A percentile compares a stretch with the other conserved stretches of the same genome.
Conservation (phyloP, 2,888 invertebrate species). For the Arctia plantaginis region DNA sequence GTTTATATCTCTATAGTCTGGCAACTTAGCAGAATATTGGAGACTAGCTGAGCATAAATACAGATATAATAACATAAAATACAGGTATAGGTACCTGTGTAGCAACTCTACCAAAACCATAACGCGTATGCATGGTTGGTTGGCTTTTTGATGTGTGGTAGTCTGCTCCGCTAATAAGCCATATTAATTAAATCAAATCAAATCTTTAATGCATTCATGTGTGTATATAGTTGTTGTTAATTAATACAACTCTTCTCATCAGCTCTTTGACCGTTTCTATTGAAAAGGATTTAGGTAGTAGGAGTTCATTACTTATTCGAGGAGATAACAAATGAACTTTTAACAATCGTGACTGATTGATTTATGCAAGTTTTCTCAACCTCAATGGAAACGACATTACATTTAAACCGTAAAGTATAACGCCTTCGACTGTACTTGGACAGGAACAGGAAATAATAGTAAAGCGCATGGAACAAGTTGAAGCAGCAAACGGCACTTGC, state of each 20-base stretch:
- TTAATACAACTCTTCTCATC: neutral
- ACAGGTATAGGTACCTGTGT: no score
- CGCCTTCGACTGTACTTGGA: conserved; percentile 34
- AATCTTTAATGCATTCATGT: no score
- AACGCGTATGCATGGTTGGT: neutral
- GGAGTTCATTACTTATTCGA: no score
- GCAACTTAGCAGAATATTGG: neutral
- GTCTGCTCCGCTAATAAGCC: no score
- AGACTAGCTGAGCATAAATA: no score
- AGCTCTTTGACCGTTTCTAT: neutral
- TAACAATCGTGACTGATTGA: neutral
- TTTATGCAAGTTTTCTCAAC: neutral
- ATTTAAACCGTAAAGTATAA: conserved; percentile 20
- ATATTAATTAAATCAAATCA: no score
- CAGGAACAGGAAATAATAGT: conserved; percentile 49
- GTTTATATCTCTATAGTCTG: no score
- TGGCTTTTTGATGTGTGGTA: no score
- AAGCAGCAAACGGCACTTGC: conserved; percentile 34
- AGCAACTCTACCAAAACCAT: neutral
- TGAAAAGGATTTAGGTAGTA: neutral
- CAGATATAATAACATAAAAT: no score
- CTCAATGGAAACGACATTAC: neutral
- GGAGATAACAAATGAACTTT: neutral
- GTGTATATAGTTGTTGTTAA: neutral
- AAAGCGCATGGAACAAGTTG: conserved; percentile 41